These are phyloP conservation scores for Chymomyza fuscimana DNA, from an alignment of 2,888 invertebrate species.

Conservation along the genomic window DNA sequence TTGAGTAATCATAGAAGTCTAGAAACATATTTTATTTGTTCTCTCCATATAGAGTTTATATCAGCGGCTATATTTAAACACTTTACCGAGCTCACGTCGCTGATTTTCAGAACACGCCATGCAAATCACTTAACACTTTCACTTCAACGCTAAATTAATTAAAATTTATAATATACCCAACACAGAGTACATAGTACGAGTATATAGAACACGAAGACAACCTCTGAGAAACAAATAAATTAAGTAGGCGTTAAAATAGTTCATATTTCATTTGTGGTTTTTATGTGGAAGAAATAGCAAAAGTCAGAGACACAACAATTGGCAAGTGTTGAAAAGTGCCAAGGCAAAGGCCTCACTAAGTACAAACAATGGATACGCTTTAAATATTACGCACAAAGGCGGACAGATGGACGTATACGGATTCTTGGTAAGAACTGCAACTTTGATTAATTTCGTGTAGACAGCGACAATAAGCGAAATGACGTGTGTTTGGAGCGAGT, in stretches of 20 bases:
- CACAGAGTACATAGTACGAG: not conserved
- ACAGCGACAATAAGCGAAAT: slow-evolving; percentile 76
- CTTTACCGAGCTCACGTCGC: not conserved
- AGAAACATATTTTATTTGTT: too few relatives aligned
- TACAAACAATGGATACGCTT: slow-evolving; percentile 35
- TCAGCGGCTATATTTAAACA: not conserved
- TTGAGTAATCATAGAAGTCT: too few relatives aligned
- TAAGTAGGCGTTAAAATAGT: slow-evolving; percentile 79
- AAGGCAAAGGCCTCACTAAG: slow-evolving; percentile 5
- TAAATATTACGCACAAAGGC: not conserved
- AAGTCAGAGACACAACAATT: slow-evolving; percentile 65
- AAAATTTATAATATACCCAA: slow-evolving; percentile 60
- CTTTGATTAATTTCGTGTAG: slow-evolving; percentile 75
- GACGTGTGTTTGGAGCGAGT: slow-evolving; percentile 43
- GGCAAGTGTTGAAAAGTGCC: slow-evolving; percentile 68
- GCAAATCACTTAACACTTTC: slow-evolving; percentile 64
- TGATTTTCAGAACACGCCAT: slow-evolving; percentile 2
- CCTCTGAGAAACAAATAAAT: slow-evolving; percentile 71
- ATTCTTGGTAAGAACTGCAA: slow-evolving; percentile 26
- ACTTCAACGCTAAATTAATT: slow-evolving; percentile 74
- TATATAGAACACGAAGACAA: slow-evolving; percentile 15
- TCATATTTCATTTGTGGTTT: slow-evolving; percentile 73
- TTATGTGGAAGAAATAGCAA: slow-evolving; percentile 62
- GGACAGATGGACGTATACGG: slow-evolving; percentile 1
- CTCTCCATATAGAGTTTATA: not conserved